Evolutionary conservation across 2,113 vertebrate species (phyloP).

Genomic region (human (Homo sapiens)): GRCh38 chr3:62689501-62690000

Average conservation of each 20-base stretch:
- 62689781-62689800: neutral
- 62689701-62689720: neutral
- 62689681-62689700: neutral
- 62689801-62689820: neutral
- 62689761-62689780: neutral
- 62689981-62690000: neutral
- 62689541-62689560: neutral
- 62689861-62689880: neutral
- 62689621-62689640: neutral
- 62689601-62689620: neutral
- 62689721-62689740: conserved; percentile 17
- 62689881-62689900: neutral
- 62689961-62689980: neutral
- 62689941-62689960: neutral
- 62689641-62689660: neutral
- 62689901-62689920: neutral
- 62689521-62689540: neutral
- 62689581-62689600: neutral
- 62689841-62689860: neutral
- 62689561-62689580: neutral
- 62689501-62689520: neutral
- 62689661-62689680: neutral
- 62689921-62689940: neutral
- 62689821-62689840: neutral
- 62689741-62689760: neutral